Evolutionary conservation across 2,888 invertebrate species (phyloP).

Genomic region (Chymomyza procnemis): DNA sequence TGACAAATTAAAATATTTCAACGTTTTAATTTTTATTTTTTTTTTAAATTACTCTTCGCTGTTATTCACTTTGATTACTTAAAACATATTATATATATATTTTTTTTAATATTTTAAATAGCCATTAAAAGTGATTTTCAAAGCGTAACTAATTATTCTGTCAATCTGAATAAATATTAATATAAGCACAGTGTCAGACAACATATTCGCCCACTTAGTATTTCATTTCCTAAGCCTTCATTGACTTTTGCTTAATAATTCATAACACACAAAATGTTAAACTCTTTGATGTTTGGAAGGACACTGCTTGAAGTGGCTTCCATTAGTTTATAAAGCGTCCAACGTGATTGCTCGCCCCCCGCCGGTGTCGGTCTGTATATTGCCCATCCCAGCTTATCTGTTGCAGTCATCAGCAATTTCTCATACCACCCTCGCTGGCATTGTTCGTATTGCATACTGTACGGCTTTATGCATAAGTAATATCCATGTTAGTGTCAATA

Average conservation of each 20-base stretch:
- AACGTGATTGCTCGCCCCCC: not conserved
- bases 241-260: not conserved
- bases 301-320: not conserved
- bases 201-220: not conserved
- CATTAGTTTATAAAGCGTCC: not conserved
- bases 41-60: not conserved
- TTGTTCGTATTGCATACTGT: conserved; percentile 23
- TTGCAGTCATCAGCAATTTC: not conserved
- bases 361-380: not conserved
- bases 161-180: not conserved
- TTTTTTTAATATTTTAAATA: not conserved
- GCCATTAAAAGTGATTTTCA: not conserved
- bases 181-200: not conserved
- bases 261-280: not conserved
- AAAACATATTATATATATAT: not conserved
- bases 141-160: not conserved
- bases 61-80: not conserved
- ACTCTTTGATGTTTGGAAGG: not conserved
- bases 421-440: not conserved
- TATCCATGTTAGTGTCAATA: conserved; percentile 69
- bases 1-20: not conserved
- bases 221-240: not conserved
- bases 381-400: not conserved
- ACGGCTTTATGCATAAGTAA: conserved; percentile 63
- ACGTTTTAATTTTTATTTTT: not conserved